Base-by-base conservation (phyloP, 2,797 vertebrate species). In the Allobates femoralis region DNA sequence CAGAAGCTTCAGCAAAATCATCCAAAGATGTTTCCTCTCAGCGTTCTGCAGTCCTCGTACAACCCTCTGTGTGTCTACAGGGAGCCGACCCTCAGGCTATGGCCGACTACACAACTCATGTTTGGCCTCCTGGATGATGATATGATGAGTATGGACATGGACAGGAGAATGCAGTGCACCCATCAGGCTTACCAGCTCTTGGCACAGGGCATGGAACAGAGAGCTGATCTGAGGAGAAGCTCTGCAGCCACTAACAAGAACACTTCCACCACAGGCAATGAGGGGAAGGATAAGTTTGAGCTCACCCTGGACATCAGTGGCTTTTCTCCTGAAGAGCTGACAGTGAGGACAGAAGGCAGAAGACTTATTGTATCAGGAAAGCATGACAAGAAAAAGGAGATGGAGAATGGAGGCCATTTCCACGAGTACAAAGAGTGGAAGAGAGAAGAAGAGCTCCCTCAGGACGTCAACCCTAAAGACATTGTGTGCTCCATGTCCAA, bases 291-390 rank as follows among this genome's bases (percentile, higher is more conserved):
- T 8, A 37, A 21, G 56, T 67, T 56, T 81, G 71, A 64, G 46
- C 78, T 79, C 50, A 58, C 21, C 78, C 58, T 64, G n/a, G 78
- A 58, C 55, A 19, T 64, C 37, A 58, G 58, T 3, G 26, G 53
- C 58, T 64, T 64, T 26, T 34, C 53, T 23, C 78, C 78, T 16
- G 53, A 58, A 16, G 78, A 79, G n/a, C 53, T 58, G 58, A 64
- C 53, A 23, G 78, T 64, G 28, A 58, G 18, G 15, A 32, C 55
- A 5, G 28, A 58, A 46, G 30, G 53, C 32, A 58, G 58, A 86
- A 93, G 91, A 86, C 91, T 95, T 84, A 88, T 91, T 77, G 94
- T 95, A 86, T 94, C 91, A 0, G 94, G 94, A 32, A 89, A 89
- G 86, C 90, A 91, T 0, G 93, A 94, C 85, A 92, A 90, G 83